Evolutionary conservation across 2,113 vertebrate species (phyloP).

Genomic region (Notiomystis cincta): DNA sequence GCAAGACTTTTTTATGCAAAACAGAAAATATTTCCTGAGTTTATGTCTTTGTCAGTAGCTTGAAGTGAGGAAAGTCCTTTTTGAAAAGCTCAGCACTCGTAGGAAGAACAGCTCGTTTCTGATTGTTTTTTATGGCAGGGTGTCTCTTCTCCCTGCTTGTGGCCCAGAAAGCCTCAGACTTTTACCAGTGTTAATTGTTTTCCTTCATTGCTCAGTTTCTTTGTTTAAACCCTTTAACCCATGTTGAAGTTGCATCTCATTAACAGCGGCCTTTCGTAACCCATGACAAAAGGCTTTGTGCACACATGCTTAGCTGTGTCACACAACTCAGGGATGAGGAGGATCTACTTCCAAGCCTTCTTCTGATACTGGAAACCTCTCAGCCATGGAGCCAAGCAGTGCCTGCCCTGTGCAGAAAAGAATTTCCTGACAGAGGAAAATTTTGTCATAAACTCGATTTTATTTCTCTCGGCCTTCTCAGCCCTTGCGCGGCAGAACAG

Average conservation of each 20-base stretch:
- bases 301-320: accelerated
- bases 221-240: background rate
- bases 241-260: background rate
- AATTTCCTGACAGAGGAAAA: background rate
- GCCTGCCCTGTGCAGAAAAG: background rate
- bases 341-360: background rate
- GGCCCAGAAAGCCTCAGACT: background rate
- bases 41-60: background rate
- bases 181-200: background rate
- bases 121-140: background rate
- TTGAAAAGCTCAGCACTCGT: accelerated
- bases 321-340: background rate
- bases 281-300: background rate
- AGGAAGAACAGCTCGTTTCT: background rate
- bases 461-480: background rate
- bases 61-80: background rate
- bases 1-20: background rate
- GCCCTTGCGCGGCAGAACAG: background rate
- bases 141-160: background rate
- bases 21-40: background rate
- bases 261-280: background rate
- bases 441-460: background rate
- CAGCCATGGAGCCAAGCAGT: background rate
- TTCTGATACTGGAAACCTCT: background rate
- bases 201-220: background rate